Evolutionary conservation across 1,140 invertebrate species (phyloP).

Genomic region (Parapsyche elsis): DNA sequence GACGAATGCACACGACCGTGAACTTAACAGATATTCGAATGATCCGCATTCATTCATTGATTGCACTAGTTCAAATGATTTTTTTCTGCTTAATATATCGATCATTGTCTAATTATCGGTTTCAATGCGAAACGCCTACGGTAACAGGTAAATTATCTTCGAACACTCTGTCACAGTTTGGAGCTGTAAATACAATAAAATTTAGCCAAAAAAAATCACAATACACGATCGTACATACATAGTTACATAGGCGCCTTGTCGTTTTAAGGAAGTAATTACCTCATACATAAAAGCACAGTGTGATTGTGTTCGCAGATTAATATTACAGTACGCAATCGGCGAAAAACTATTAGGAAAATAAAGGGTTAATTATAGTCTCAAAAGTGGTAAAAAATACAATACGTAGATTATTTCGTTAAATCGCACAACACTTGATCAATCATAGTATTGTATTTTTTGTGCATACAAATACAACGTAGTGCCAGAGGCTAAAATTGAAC

Average conservation of each 20-base stretch:
- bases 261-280: constrained; percentile 17
- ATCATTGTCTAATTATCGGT: constrained; percentile 27
- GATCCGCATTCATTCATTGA: constrained; percentile 37
- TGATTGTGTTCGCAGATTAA: too few species aligned
- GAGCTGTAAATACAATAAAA: neutral
- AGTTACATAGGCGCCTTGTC: neutral
- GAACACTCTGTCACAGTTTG: constrained; percentile 1
- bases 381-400: too few species aligned
- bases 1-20: constrained; percentile 11
- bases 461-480: too few species aligned
- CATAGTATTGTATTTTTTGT: too few species aligned
- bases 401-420: too few species aligned
- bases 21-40: constrained; percentile 35
- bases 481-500: neutral
- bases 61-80: constrained; percentile 6
- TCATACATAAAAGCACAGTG: neutral
- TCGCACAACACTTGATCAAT: too few species aligned
- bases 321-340: too few species aligned
- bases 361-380: too few species aligned
- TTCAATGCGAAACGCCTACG: constrained; percentile 17
- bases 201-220: constrained; percentile 1
- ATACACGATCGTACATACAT: neutral
- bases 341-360: too few species aligned
- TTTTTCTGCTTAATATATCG: constrained; percentile 18
- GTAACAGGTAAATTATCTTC: neutral